Conservation (phyloP, 2,888 invertebrate species). For the Acronicta aceris region DNA sequence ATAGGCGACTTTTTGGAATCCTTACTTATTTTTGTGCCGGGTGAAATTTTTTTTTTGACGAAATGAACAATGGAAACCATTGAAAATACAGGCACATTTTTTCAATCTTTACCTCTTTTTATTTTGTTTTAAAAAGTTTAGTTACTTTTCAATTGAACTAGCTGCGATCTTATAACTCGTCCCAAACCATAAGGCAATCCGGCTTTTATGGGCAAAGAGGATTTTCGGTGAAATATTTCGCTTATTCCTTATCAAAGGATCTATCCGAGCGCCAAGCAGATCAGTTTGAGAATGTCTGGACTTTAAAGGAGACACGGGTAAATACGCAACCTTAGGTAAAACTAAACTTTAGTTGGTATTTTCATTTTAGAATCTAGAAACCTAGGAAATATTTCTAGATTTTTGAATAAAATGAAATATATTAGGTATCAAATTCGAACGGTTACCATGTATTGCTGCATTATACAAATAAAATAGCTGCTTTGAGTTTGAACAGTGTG, state of each 20-base stretch:
- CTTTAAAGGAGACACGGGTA: constrained; percentile 2
- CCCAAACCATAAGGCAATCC: constrained; percentile 3
- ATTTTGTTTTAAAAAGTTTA: neutral
- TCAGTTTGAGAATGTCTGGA: constrained; percentile 10
- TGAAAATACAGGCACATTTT: no score
- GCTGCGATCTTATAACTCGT: constrained; percentile 1
- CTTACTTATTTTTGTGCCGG: no score
- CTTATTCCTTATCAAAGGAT: constrained; percentile 32
- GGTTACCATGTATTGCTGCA: no score
- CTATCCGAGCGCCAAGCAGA: constrained; percentile 8
- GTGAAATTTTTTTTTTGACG: no score
- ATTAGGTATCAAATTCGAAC: no score
- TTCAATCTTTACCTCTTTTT: no score
- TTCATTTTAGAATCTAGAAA: neutral
- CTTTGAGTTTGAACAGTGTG: no score
- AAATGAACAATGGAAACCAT: no score
- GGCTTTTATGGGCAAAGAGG: constrained; percentile 7
- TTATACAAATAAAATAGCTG: no score
- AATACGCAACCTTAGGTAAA: constrained; percentile 6
- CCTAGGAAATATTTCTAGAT: no score
- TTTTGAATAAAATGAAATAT: no score
- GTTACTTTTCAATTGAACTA: neutral
- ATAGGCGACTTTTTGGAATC: no score
- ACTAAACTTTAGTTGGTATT: neutral
- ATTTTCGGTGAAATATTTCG: constrained; percentile 18